Base-by-base conservation (phyloP, 2,113 vertebrate genomes). In the Indicator maculatus region DNA sequence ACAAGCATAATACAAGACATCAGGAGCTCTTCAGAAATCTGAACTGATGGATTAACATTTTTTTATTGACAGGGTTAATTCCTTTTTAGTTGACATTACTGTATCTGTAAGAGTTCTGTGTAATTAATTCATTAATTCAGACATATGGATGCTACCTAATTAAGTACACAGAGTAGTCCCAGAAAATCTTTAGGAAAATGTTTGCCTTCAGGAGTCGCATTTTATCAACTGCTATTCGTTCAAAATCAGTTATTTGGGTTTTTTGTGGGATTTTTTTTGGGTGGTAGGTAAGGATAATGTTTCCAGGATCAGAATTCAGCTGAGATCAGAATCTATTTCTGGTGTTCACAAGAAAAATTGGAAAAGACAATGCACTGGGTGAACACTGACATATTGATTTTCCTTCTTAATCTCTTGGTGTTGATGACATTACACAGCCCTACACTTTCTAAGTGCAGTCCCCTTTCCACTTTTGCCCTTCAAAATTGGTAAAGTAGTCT, bases 361-460 rank as follows among this genome's bases (percentile, higher is more conserved):
- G 52, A 91, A 72, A 71, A 89, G 64, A 81, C 61, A 88, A 56
- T 47, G 6, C 44, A 45, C 24, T 45, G 41, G 33, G 41, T 78
- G 82, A 91, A 86, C 67, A 80, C 23, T 86, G 69, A 64, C 36
- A 50, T 81, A 88, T 81, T 81, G 85, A 91, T 91, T 94, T 90
- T 91, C n/a, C 27, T 74, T 88, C 85, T 93, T 72, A 88, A 83
- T 85, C 61, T 87, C 80, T 88, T 79, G 67, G 10, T 8, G 44
- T 45, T 82, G 64, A 33, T 50, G 86, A 94, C 64, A 83, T 95
- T 94, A 78, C 50, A 61, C 88, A 95, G 76, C 15, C 53, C 44
- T 75, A 21, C 6, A 3, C 10, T 81, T 91, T 88, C 24, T 81
- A 88, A 90, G 41, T 65, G 88, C 27, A 50, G 50, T 65, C 23